These are phyloP conservation scores for Eumaeus atala DNA, from an alignment of 1,140 invertebrate genomes.

Conservation along the genomic window DNA sequence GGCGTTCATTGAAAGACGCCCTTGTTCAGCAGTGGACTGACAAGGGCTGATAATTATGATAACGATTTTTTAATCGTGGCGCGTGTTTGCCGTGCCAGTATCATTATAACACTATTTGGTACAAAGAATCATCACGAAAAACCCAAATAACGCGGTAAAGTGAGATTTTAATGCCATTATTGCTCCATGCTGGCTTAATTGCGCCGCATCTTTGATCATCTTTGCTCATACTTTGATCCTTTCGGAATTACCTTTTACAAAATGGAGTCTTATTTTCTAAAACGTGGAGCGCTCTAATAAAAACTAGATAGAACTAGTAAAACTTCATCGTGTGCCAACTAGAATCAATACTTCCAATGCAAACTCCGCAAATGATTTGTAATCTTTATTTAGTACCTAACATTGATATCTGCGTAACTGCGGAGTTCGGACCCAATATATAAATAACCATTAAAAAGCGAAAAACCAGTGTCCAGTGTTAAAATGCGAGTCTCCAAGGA, in stretches of 20 bases:
- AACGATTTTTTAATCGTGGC: too few species aligned
- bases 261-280: constrained; percentile 9
- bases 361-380: constrained; percentile 2
- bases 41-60: too few species aligned
- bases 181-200: constrained; percentile 1
- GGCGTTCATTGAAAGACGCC: too few species aligned
- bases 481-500: constrained; percentile 29
- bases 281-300: constrained; percentile 4
- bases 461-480: constrained; percentile 39
- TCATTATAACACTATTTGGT: too few species aligned
- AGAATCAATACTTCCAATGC: constrained; percentile 7
- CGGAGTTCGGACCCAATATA: constrained; percentile 43
- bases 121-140: too few species aligned
- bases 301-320: constrained; percentile 9
- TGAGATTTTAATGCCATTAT: constrained; percentile 5
- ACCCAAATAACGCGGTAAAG: too few species aligned
- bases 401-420: constrained; percentile 35
- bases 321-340: constrained; percentile 3
- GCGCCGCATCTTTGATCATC: too few species aligned
- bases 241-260: constrained; percentile 7
- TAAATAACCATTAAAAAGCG: constrained; percentile 63
- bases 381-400: constrained; percentile 26
- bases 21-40: too few species aligned
- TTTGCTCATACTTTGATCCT: not conserved
- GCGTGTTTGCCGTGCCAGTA: too few species aligned